phyloP scores from a whole-genome alignment of 2,113 vertebrate genomes.

The Notothenia rossii region DNA sequence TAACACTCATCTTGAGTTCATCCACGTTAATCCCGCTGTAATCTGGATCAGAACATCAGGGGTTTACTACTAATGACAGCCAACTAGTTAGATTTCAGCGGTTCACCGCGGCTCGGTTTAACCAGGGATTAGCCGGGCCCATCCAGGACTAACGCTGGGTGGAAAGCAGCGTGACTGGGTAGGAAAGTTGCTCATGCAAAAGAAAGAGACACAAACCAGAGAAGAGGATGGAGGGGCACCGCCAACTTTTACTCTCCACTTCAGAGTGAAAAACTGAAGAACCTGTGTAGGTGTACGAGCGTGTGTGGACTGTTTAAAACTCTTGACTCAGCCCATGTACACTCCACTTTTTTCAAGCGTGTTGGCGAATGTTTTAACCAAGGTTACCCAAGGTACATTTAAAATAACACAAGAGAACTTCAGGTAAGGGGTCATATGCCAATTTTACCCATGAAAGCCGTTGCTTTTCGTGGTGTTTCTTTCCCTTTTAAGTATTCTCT shows the following conservation, averaged over 20 bases:
- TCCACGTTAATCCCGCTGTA: slow-evolving; percentile 81
- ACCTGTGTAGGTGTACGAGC: slow-evolving; percentile 28
- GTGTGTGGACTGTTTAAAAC: slow-evolving; percentile 43
- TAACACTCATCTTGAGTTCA: slow-evolving; percentile 76
- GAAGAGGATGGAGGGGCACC: slow-evolving; percentile 20
- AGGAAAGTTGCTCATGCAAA: slow-evolving; percentile 40
- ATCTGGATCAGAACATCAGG: slow-evolving; percentile 80
- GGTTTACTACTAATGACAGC: slow-evolving; percentile 81
- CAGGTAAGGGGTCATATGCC: background rate
- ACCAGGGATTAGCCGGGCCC: slow-evolving; percentile 75
- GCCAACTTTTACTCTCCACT: slow-evolving; percentile 34
- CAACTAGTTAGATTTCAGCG: slow-evolving; percentile 80
- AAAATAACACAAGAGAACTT: background rate
- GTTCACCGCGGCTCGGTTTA: slow-evolving; percentile 74
- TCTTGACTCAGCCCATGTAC: slow-evolving; percentile 29
- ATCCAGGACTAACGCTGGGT: slow-evolving; percentile 57
- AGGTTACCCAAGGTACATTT: slow-evolving; percentile 33
- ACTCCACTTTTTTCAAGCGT: slow-evolving; percentile 31
- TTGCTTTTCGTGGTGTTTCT: background rate
- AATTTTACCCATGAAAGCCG: background rate
- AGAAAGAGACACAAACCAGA: slow-evolving; percentile 44
- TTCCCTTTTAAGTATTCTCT: slow-evolving; percentile 18
- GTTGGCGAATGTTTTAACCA: slow-evolving; percentile 12
- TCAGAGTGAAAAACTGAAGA: slow-evolving; percentile 33
- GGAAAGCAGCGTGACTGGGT: slow-evolving; percentile 54